Base-by-base conservation (phyloP, 2,888 invertebrate species). In the Drosophila kuntzei region DNA sequence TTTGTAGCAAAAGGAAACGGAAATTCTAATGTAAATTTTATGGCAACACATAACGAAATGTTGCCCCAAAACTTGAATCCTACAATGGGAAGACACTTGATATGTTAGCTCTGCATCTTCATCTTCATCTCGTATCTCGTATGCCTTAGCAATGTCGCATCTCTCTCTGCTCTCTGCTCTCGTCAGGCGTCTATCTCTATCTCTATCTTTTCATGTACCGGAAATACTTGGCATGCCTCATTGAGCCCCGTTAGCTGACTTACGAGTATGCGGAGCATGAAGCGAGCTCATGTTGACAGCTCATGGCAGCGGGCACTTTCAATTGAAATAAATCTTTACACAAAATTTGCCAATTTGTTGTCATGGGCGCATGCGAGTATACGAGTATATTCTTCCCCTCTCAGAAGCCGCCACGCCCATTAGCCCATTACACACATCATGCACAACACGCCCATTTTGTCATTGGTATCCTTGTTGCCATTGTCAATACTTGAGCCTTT, bases 401-500 rank as follows among this genome's bases (percentile, higher is more conserved):
- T 60, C 46, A 16, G 16, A 6, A 2, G 14, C 7, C 9, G 34
- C 66, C 70, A 71, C 67, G 75, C 69, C 79, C 78, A 59, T 61
- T 66, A 51, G 55, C 63, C 72, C 71, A 68, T 71, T 71, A 71
- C 71, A 76, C 77, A 73, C 59, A 77, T 73, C 77, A 77, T 70
- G 60, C 70, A 43, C 14, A 49, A 60, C 54, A 76, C 72, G 67
- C 68, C 77, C 77, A 64, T n/a, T 32, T 47, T 47, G 18, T 47
- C 47, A 47, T 43, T 71, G 76, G 47, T 20, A 68, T 76, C 66
- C 74, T 70, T 77, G 79, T 71, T 67, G 84, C 66, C 79, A 87
- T 87, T 83, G 87, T 83, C 83, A 87, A 83, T 83, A 81, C 82
- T 86, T 83, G 80, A 86, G 87, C 84, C 87, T 83, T 83, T 86